Evolutionary conservation across 2,797 vertebrate genomes (phyloP).

Genomic region (Anas bahamensis): DNA sequence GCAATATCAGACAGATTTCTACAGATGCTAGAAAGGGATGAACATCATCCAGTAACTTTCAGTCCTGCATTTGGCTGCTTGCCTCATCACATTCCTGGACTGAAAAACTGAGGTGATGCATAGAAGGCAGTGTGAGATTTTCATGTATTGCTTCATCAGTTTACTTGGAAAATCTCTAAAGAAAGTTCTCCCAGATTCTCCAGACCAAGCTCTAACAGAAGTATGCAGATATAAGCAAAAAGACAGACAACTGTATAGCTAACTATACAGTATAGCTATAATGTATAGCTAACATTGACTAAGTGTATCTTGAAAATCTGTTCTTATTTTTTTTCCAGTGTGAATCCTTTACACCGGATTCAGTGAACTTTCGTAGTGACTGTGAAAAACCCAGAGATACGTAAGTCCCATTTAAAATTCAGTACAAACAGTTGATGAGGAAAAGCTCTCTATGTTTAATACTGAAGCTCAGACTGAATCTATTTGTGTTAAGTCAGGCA

Average conservation of each 20-base stretch:
- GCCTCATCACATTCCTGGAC: background rate
- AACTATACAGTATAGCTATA: background rate
- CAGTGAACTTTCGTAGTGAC: background rate
- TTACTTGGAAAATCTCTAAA: background rate
- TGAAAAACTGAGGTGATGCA: background rate
- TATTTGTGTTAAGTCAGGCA: background rate
- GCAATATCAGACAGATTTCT: background rate
- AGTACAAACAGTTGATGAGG: background rate
- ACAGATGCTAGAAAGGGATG: background rate
- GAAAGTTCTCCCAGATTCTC: background rate
- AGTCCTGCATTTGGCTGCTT: background rate
- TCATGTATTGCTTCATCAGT: background rate
- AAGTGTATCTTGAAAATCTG: background rate
- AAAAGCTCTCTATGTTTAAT: background rate
- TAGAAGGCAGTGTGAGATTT: background rate
- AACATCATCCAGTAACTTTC: background rate
- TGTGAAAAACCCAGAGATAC: background rate
- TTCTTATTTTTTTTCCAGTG: background rate
- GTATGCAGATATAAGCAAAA: background rate
- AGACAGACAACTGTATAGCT: background rate
- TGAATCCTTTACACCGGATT: background rate
- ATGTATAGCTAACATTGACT: background rate
- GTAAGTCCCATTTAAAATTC: background rate
- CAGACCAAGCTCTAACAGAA: background rate
- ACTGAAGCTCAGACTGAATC: background rate